Evolutionary conservation across 2,888 invertebrate genomes (phyloP).

Genomic region (Clanis bilineata): DNA sequence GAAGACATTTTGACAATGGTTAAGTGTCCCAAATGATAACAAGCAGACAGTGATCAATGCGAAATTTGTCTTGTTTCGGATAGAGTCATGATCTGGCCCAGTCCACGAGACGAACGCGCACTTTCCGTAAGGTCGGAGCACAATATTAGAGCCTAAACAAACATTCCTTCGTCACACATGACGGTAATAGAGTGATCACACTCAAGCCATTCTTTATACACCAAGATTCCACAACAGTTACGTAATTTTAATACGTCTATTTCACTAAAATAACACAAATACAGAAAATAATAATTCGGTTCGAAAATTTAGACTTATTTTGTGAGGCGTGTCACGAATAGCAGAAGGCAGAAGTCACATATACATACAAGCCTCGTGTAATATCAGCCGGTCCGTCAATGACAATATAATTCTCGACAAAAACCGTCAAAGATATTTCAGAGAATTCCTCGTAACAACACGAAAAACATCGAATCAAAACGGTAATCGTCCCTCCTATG

Average conservation of each 20-base stretch:
- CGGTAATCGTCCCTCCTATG: conserved; percentile 62
- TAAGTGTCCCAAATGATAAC: conserved; percentile 79
- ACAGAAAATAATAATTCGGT: conserved; percentile 75
- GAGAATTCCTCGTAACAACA: conserved; percentile 64
- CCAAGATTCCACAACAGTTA: conserved; percentile 82
- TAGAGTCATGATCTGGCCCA: conserved; percentile 80
- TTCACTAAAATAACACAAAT: conserved; percentile 79
- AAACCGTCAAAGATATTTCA: conserved; percentile 66
- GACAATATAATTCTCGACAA: conserved; percentile 78
- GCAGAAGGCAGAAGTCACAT: conserved; percentile 81
- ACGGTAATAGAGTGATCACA: conserved; percentile 81
- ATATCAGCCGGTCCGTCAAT: conserved; percentile 83
- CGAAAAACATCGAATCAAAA: conserved; percentile 69
- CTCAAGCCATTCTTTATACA: conserved; percentile 81
- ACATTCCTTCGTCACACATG: conserved; percentile 82
- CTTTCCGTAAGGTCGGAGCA: conserved; percentile 75
- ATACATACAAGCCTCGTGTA: conserved; percentile 83
- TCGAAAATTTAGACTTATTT: conserved; percentile 80
- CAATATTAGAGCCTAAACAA: conserved; percentile 81
- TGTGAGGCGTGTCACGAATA: conserved; percentile 83
- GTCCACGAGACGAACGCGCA: conserved; percentile 75
- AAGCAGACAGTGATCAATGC: conserved; percentile 77
- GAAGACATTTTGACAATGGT: conserved; percentile 85
- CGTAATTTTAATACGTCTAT: conserved; percentile 80
- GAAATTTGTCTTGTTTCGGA: conserved; percentile 76